A percentile compares a stretch with the other conserved stretches of the same genome.
Evolutionary conservation across 1,140 invertebrate genomes (phyloP).

Genomic region (Phocides pigmalion): DNA sequence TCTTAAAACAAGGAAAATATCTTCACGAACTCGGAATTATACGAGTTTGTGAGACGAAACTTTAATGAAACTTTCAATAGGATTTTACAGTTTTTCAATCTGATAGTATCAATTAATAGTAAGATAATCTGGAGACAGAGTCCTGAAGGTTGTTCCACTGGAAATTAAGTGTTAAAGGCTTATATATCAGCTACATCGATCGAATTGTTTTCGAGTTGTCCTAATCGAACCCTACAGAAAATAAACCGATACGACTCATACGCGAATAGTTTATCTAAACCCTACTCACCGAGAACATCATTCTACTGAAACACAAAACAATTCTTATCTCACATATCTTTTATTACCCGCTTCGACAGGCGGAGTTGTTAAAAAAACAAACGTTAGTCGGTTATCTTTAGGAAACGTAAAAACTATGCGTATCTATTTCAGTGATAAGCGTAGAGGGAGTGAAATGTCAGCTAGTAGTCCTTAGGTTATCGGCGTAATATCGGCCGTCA

Average conservation of each 20-base stretch:
- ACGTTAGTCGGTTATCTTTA: constrained; percentile 19
- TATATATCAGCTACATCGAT: too few species aligned
- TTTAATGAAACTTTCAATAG: too few species aligned
- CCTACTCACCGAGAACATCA: background rate
- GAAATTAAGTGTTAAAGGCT: too few species aligned
- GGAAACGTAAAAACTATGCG: constrained; percentile 23
- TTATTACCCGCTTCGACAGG: constrained; percentile 5
- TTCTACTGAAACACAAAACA: constrained; percentile 1
- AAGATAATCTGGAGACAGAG: too few species aligned
- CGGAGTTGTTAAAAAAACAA: constrained; percentile 16
- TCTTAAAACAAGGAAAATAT: too few species aligned
- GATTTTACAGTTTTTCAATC: too few species aligned
- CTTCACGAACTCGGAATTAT: too few species aligned
- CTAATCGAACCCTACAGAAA: background rate
- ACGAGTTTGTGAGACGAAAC: too few species aligned
- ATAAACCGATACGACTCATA: background rate
- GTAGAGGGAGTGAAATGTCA: constrained; percentile 9
- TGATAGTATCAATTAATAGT: too few species aligned
- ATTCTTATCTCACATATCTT: constrained; percentile 11
- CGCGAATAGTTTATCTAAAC: background rate
- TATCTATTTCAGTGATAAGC: constrained; percentile 8
- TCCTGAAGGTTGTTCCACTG: too few species aligned
- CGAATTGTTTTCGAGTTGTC: background rate
- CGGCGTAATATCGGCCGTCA: constrained; percentile 16
- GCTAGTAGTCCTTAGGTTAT: constrained; percentile 23